Base-by-base conservation (phyloP, 2,797 vertebrate species). In the Trichosurus vulpecula region DNA sequence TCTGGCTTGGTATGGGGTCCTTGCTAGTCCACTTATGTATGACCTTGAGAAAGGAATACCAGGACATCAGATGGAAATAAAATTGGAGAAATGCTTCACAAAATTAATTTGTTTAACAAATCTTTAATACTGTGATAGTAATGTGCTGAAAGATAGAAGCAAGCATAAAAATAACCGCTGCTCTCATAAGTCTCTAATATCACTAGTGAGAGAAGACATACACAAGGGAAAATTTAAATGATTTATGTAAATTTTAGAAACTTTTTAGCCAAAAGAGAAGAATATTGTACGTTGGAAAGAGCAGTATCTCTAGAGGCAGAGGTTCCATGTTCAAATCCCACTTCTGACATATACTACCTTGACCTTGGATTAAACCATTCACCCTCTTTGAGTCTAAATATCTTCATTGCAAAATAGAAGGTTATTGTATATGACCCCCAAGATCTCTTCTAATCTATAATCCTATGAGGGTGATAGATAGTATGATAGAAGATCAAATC, bases 11-110 rank as follows among this genome's bases (percentile, higher is more conserved):
- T 58, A 92, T n/a, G 8, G 92, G 91, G 58, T 92, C 81, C 92
- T 54, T 74, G 52, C 94, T 81, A 95, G 74, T 54, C 35, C 47
- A 57, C 10, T 55, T 66, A 92, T 95, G 96, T 93, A 96, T 97
- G 96, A 95, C 97, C 96, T 93, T 94, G 53, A 93, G 52, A 95
- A 92, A 29, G 54, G 52, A 58, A 89, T 87, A 52, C 41, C 12
- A 41, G 30, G 27, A 90, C 0, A 74, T 4, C 22, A 95, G 22
- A 25, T 47, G n/a, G 47, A 95, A 94, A 93, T 30, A 55, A 91
- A 90, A 92, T 12, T 58, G 47, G 2, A 96, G 16, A 57, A 58
- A n/a, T 54, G 0, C 56, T 58, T 94, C 11, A 58, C 56, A 95
- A 89, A 66, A 74, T 16, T 1, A 3, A 6, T 91, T 47, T 31